These are phyloP conservation scores for Aethina tumida DNA, from an alignment of 1,140 invertebrate genomes.

Conservation along the genomic window DNA sequence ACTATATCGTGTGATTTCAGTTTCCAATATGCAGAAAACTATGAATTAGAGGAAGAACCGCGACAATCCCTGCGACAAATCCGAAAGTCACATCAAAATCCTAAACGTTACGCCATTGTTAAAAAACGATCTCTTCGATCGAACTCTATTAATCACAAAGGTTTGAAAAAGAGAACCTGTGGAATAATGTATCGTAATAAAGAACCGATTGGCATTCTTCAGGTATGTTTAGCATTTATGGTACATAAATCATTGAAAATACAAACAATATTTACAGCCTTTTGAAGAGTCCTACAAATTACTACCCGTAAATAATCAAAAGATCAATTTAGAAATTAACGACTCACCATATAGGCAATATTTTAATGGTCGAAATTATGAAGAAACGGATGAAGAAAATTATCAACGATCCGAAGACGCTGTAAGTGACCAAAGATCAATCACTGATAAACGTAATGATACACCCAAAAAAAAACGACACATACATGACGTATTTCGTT, in stretches of 20 bases:
- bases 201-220: constrained; percentile 28
- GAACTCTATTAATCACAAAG: no score
- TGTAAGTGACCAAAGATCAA: neutral
- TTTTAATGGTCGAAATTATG: no score
- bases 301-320: constrained; percentile 17
- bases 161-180: no score
- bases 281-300: constrained; percentile 20
- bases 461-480: constrained; percentile 8
- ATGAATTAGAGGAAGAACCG: no score
- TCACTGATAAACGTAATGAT: neutral
- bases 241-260: constrained; percentile 1
- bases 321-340: constrained; percentile 14
- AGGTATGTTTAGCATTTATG: constrained; percentile 17
- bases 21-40: no score
- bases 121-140: no score
- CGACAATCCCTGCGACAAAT: no score
- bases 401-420: neutral
- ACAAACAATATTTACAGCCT: constrained; percentile 12
- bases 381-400: constrained; percentile 5
- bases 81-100: no score
- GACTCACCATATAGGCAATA: constrained; percentile 4
- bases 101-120: no score
- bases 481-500: constrained; percentile 5
- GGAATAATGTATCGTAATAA: constrained; percentile 30
- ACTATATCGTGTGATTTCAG: no score